phyloP scores from a whole-genome alignment of 2,113 vertebrate species.

The Elaphurus davidianus region DNA sequence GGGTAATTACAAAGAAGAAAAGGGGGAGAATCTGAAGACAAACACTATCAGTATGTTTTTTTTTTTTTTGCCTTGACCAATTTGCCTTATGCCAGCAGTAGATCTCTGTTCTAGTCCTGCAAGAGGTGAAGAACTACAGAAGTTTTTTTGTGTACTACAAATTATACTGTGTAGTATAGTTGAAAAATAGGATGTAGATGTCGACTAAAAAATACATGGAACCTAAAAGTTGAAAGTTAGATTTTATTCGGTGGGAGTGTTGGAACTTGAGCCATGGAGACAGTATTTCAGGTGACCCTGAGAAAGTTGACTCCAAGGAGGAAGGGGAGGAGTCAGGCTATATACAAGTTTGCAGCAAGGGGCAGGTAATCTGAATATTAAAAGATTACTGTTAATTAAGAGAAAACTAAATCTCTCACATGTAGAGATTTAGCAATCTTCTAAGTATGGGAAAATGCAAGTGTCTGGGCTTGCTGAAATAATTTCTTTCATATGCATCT shows the following conservation, averaged over 20 bases:
- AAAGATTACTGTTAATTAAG: background rate
- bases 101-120: background rate
- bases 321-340: background rate
- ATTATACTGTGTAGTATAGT: background rate
- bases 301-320: background rate
- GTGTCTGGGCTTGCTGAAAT: background rate
- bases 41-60: background rate
- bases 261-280: background rate
- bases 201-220: background rate
- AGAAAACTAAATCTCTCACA: background rate
- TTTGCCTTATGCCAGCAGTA: background rate
- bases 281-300: background rate
- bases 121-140: background rate
- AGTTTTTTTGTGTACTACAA: background rate
- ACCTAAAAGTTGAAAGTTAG: background rate
- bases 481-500: background rate
- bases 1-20: conserved; percentile 1
- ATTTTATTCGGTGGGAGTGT: background rate
- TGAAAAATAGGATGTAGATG: background rate
- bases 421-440: background rate
- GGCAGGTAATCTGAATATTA: background rate
- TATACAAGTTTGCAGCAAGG: background rate
- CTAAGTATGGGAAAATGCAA: background rate
- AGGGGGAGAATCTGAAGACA: background rate
- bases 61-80: background rate